Evolutionary conservation across 2,113 vertebrate genomes (phyloP), one percentile per base, ranked within the genome.

Genomic region (Riparia riparia): DNA sequence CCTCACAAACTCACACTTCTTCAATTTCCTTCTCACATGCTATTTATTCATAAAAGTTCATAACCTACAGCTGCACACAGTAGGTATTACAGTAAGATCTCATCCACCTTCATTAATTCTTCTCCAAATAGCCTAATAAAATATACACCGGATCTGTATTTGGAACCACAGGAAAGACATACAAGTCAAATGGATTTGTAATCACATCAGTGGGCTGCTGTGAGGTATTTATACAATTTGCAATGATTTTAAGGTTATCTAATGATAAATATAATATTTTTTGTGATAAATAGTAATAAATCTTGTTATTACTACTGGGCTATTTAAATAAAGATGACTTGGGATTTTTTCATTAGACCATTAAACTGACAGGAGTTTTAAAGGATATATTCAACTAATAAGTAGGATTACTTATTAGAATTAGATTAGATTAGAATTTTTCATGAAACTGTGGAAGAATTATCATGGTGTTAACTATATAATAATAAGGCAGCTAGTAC

Each of bases 181-280:
- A 42, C 17, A 42, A 73, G 50, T 45, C 41, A 96, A 93, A 94
- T 66, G 64, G 68, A 57, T 88, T 80, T 90, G 17, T 93, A 96
- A 93, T 88, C 81, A 90, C 42, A 90, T 93, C 54, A 82, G 50
- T 50, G 89, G 41, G 19, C 63, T 94, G 42, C 54, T 80, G 19
- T 80, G 32, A 93, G 28, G 37, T 85, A 82, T 45, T 61, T 83
- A 69, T 57, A 81, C 0, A 16, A 90, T 90, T 86, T 94, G 80
- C 74, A 94, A 88, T 22, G 42, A 93, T 83, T 96, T 88, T 81
- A 72, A 66, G 12, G 14, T 45, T 94, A 72, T 63, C 42, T 78
- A 84, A 81, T 89, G 34, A 73, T 42, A 89, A 95, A 92, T n/a
- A 77, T 12, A 56, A 14, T 70, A 74, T 53, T 84, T 88, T 72